Evolutionary conservation across 2,113 vertebrate species (phyloP).

Genomic region (Rhynchopsitta pachyrhyncha): DNA sequence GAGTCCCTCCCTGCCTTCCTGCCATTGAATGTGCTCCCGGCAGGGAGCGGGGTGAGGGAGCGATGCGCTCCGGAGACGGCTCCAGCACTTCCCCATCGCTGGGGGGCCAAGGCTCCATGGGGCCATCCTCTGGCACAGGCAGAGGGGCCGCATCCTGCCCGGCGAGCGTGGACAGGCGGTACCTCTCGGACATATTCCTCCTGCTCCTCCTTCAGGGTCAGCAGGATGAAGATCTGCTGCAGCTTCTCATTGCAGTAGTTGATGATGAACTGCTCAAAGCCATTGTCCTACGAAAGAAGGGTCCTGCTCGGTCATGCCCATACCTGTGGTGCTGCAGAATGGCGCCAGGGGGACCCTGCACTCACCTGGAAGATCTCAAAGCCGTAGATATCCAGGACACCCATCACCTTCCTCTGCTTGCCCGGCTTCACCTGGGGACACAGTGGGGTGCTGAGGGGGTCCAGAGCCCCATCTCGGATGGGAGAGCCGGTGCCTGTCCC

Average conservation of each 20-base stretch:
- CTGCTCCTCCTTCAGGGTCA: conserved; percentile 83
- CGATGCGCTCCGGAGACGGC: accelerated
- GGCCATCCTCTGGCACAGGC: not conserved
- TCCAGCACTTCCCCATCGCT: not conserved
- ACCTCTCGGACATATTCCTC: conserved; percentile 82
- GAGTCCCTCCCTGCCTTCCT: conserved; percentile 29
- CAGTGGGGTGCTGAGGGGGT: accelerated
- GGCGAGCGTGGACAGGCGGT: accelerated
- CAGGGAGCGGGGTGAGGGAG: not conserved
- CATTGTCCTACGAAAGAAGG: conserved; percentile 64
- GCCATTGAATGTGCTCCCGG: conserved; percentile 20
- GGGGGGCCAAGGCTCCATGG: accelerated
- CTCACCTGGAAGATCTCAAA: conserved; percentile 82
- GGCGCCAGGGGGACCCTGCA: accelerated
- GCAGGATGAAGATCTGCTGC: conserved; percentile 82
- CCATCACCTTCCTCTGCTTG: conserved; percentile 79
- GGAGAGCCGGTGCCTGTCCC: accelerated
- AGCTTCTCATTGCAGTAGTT: conserved; percentile 86
- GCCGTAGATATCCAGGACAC: conserved; percentile 82
- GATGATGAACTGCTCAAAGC: conserved; percentile 85
- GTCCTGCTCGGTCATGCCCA: accelerated
- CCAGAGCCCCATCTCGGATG: not conserved
- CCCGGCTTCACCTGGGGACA: conserved; percentile 65
- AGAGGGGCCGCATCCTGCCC: not conserved
- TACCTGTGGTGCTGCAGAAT: not conserved